Evolutionary conservation across 2,888 invertebrate species (phyloP).

Genomic region (Eupithecia inturbata): DNA sequence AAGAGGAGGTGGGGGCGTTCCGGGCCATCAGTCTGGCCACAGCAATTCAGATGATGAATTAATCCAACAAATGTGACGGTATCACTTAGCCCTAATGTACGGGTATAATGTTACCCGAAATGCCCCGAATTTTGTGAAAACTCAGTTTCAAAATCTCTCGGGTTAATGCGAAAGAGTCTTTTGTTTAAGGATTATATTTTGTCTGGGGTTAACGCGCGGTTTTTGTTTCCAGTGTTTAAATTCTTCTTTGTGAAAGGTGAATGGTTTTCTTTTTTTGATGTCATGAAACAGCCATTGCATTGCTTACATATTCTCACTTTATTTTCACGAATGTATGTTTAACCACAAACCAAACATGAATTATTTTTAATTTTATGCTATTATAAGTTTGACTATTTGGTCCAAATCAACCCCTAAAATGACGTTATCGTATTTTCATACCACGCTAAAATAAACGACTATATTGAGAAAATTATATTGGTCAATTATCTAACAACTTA

Average conservation of each 20-base stretch:
- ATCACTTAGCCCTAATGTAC: conserved; percentile 84
- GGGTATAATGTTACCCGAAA: conserved; percentile 82
- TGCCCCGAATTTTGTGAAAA: conserved; percentile 59
- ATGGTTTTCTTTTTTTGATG: conserved; percentile 2
- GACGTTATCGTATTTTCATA: neutral
- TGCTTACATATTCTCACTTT: neutral
- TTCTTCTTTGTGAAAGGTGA: conserved; percentile 12
- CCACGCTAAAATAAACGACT: neutral
- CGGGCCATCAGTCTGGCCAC: conserved; percentile 84
- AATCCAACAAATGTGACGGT: conserved; percentile 84
- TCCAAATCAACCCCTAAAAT: neutral
- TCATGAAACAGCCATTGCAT: neutral
- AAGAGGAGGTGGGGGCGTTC: conserved; percentile 62
- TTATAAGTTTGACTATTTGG: neutral
- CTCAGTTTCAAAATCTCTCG: conserved; percentile 66
- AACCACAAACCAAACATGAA: too few species aligned
- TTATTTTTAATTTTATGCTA: neutral
- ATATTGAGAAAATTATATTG: neutral
- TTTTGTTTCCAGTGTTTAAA: conserved; percentile 40
- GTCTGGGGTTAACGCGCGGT: conserved; percentile 53
- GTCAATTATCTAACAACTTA: neutral
- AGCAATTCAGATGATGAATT: conserved; percentile 85
- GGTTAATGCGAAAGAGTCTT: conserved; percentile 62
- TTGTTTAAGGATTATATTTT: conserved; percentile 61
- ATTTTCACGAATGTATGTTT: neutral